A percentile compares a stretch with the other conserved stretches of the same genome.
Conservation (phyloP, 1,140 invertebrate genomes). For the Pristionchus pacificus region DNA sequence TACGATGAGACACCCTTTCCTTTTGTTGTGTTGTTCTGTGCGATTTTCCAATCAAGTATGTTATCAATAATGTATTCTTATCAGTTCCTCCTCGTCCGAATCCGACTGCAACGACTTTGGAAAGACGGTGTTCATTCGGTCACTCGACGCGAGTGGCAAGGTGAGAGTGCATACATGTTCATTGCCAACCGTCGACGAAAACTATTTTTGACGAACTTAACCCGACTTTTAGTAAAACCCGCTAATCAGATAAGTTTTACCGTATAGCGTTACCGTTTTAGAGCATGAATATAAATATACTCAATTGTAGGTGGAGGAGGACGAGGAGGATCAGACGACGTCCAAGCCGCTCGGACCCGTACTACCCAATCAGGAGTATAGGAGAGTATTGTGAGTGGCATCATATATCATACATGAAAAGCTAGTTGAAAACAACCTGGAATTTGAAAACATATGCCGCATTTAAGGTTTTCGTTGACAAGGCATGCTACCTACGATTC, state of each 20-base stretch:
- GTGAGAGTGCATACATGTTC: too few species aligned
- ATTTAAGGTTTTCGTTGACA: too few species aligned
- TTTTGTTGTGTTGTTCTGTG: too few species aligned
- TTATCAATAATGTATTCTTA: too few species aligned
- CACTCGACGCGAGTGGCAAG: background rate
- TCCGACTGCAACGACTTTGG: background rate
- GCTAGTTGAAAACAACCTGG: background rate
- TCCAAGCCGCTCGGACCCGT: constrained; percentile 31
- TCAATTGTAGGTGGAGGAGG: background rate
- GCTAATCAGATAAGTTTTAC: background rate
- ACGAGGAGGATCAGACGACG: constrained; percentile 10
- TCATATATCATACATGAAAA: background rate
- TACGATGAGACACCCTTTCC: constrained; percentile 34
- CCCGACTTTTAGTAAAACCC: background rate
- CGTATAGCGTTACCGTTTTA: background rate
- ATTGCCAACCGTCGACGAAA: too few species aligned
- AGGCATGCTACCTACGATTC: too few species aligned
- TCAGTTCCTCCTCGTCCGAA: constrained; percentile 23
- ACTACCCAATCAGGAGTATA: constrained; percentile 43
- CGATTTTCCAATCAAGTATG: too few species aligned
- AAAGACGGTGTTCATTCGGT: constrained; percentile 50
- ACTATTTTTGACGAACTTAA: constrained; percentile 46
- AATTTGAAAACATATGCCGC: too few species aligned
- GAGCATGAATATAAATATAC: background rate
- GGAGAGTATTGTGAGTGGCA: constrained; percentile 37